Conservation (phyloP, 2,797 vertebrate species). For the Notoglanidium macrostoma region DNA sequence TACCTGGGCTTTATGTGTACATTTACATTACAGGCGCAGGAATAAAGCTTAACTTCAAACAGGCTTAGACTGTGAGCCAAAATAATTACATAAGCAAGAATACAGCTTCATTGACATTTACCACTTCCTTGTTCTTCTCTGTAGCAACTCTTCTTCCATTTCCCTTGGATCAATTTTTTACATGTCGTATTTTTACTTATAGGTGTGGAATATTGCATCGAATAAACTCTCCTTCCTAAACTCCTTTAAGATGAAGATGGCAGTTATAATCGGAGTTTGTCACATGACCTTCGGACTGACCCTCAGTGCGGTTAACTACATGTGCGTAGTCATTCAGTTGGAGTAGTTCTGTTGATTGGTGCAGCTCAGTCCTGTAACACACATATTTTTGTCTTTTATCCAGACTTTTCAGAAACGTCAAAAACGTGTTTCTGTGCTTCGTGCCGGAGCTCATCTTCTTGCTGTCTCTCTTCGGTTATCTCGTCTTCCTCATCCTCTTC, state of each 20-base stretch:
- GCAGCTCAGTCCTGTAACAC: not conserved
- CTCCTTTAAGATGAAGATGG: conserved; percentile 67
- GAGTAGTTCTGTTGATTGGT: not conserved
- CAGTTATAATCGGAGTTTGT: conserved; percentile 61
- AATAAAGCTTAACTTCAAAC: no score
- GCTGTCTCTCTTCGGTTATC: conserved; percentile 62
- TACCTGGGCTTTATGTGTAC: no score
- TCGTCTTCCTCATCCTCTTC: conserved; percentile 61
- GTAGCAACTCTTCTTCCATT: no score
- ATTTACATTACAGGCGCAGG: no score
- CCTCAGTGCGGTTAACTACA: conserved; percentile 61
- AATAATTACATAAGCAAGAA: no score
- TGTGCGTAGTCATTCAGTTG: conserved; percentile 46
- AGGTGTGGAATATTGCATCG: conserved; percentile 65
- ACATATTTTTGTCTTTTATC: not conserved
- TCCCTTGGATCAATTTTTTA: not conserved
- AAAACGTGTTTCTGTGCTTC: conserved; percentile 58
- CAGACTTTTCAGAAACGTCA: conserved; percentile 56
- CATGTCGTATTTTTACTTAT: conserved; percentile 25
- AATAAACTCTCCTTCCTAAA: conserved; percentile 67
- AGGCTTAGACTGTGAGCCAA: no score
- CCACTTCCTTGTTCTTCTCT: no score
- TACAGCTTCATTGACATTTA: no score
- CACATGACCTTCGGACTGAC: conserved; percentile 64
- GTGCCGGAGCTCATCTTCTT: conserved; percentile 62